These are phyloP conservation scores for Napeogenes inachia DNA, from an alignment of 2,888 invertebrate genomes.

Conservation along the genomic window DNA sequence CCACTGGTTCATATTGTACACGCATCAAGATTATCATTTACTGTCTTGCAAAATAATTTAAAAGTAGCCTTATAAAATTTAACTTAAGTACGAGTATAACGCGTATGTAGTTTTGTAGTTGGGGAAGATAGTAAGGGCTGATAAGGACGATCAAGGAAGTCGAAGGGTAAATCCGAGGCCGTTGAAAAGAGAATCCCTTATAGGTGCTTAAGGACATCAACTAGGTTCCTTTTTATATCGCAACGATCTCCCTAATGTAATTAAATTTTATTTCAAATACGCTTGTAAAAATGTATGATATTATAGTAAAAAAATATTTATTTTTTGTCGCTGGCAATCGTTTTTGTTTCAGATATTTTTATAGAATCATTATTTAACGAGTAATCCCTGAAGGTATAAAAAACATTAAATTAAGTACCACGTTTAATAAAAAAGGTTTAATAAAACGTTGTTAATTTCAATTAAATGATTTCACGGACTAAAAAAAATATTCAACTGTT, in stretches of 20 bases:
- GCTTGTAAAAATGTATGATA: neutral
- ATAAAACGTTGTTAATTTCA: neutral
- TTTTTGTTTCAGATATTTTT: no score
- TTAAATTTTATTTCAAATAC: slow-evolving; percentile 15
- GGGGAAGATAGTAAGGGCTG: slow-evolving; percentile 30
- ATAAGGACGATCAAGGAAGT: slow-evolving; percentile 34
- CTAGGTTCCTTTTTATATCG: slow-evolving; percentile 13
- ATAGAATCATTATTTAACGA: no score
- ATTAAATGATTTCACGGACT: neutral
- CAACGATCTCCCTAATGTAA: slow-evolving; percentile 10
- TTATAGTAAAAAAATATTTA: no score
- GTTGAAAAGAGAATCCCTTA: slow-evolving; percentile 30
- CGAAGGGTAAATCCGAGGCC: slow-evolving; percentile 33
- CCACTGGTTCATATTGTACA: no score
- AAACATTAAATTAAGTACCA: neutral
- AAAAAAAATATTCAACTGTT: neutral
- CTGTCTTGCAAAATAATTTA: neutral
- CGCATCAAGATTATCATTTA: no score
- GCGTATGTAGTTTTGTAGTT: slow-evolving; percentile 21
- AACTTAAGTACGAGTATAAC: slow-evolving; percentile 21
- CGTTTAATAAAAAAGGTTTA: slow-evolving; percentile 3
- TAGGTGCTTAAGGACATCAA: slow-evolving; percentile 29
- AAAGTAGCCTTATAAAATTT: slow-evolving; percentile 25
- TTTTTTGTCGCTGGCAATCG: neutral
- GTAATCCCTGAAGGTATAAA: no score